Conservation (phyloP, 1,140 invertebrate genomes). For the Coptotermes formosanus region DNA sequence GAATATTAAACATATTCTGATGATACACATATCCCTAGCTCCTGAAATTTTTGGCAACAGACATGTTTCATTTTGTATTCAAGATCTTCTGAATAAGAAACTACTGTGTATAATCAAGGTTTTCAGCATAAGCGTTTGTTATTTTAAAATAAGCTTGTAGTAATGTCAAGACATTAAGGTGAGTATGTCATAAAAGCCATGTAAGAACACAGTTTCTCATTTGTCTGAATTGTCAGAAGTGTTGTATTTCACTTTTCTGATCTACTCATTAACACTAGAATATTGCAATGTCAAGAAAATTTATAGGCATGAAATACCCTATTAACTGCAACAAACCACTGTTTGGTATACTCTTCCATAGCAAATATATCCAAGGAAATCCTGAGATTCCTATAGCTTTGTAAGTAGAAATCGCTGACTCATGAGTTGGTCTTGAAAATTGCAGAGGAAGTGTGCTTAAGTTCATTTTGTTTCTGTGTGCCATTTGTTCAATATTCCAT, state of each 20-base stretch:
- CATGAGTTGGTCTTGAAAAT: background rate
- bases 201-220: background rate
- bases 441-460: background rate
- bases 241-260: background rate
- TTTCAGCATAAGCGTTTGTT: background rate
- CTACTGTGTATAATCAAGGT: slow-evolving; percentile 4
- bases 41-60: slow-evolving; percentile 14
- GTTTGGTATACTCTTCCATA: background rate
- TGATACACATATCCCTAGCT: background rate
- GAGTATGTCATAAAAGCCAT: slow-evolving; percentile 1
- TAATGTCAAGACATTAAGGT: slow-evolving; percentile 6
- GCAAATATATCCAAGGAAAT: slow-evolving; percentile 1
- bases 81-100: background rate
- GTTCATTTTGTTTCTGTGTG: background rate
- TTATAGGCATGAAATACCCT: slow-evolving; percentile 2
- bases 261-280: background rate
- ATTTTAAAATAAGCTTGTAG: background rate
- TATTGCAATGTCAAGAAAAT: background rate
- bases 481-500: background rate
- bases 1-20: background rate
- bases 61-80: background rate
- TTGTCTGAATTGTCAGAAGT: background rate
- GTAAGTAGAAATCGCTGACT: slow-evolving; percentile 10
- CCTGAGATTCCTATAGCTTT: background rate
- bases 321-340: background rate